Base-by-base conservation (phyloP, 1,140 invertebrate genomes). In the Schlechtendalia chinensis region DNA sequence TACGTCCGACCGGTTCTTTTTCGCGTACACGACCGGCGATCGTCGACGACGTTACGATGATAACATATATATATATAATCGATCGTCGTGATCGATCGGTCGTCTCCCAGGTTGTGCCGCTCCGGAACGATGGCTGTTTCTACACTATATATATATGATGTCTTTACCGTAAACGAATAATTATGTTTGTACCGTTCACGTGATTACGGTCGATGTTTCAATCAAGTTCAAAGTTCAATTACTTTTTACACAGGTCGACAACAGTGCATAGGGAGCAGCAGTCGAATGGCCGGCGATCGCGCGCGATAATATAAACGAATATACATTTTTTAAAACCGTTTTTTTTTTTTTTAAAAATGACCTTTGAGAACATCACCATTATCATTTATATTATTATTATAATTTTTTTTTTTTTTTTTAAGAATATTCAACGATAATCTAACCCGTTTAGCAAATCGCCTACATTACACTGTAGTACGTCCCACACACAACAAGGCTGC, bases 201-300 rank as follows among this genome's bases (percentile, higher is more conserved):
- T 71, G 14, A 50, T 71, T 54, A 72, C 53, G 24, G 54, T 47
- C 50, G 69, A 72, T 54, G 53, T 72, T 53, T 39, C 22, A 58
- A 75, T 59, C 54, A 75, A 75, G 72, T 75, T 75, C 54, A 75
- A 58, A 75, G 72, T 58, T 45, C 72, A 75, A 75, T 45, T 53
- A 39, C 72, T 56, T 75, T 75, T 16, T 1, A 22, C 19, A 24
- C 19, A 56, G 54, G 29, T 22, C 24, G 53, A 75, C 29, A 75
- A 75, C 53, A 56, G 4, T n/a, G 11, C 32, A 8, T 4, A 39
- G 32, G 8, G n/a, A n/a, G n/a, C 32, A 4, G 32, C 32, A 39
- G 32, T 65, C 19, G 63, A 39, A 65, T 39, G 29, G n/a, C 3
- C 32, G 32, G 32, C 32, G 8, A 39, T 4, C 14, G 47, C 47